Evolutionary conservation across 1,140 invertebrate species (phyloP).

Genomic region (Nasonia vitripennis): DNA sequence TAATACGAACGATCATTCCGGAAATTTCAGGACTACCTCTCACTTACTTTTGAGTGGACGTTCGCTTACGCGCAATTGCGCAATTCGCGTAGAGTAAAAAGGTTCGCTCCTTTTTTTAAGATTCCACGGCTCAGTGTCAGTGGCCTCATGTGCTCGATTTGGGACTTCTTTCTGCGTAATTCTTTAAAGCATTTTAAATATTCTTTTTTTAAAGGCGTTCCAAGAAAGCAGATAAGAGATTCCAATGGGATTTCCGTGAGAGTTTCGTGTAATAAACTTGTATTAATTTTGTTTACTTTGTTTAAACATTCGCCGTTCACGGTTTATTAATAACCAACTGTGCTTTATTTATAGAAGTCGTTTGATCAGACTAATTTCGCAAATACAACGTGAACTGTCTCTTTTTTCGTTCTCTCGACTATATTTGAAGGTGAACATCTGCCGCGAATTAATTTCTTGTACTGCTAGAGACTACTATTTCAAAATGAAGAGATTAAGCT

Average conservation of each 20-base stretch:
- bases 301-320: neutral
- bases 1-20: neutral
- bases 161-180: conserved; percentile 26
- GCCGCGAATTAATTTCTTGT: neutral
- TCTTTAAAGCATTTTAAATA: conserved; percentile 18
- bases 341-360: neutral
- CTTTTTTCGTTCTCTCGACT: neutral
- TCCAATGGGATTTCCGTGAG: conserved; percentile 32
- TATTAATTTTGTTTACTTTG: conserved; percentile 22
- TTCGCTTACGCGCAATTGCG: conserved; percentile 44
- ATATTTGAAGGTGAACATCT: neutral
- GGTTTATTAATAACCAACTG: neutral
- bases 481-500: neutral
- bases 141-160: conserved; percentile 46
- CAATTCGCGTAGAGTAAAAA: conserved; percentile 44
- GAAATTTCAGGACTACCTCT: conserved; percentile 23
- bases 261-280: conserved; percentile 30
- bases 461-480: neutral
- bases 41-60: neutral
- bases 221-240: conserved; percentile 42
- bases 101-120: conserved; percentile 13
- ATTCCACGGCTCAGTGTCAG: conserved; percentile 39
- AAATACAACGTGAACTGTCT: neutral
- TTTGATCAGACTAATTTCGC: neutral
- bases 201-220: conserved; percentile 33